Evolutionary conservation across 2,888 invertebrate species (phyloP).

Genomic region (Dioctria rufipes): DNA sequence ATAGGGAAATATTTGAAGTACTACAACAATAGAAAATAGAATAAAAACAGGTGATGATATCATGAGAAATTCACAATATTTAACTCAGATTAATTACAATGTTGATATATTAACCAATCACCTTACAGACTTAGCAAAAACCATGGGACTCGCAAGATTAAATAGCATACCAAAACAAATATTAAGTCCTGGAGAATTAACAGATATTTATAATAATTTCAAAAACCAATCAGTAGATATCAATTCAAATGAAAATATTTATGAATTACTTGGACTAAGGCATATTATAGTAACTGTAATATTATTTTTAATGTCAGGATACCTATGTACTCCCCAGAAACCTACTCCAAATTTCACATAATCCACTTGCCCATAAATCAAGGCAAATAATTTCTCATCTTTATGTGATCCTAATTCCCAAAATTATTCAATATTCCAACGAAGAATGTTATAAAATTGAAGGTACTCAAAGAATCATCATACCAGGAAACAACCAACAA

Average conservation of each 20-base stretch:
- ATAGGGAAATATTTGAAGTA: too few relatives aligned
- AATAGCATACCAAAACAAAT: too few relatives aligned
- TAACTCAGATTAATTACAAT: too few relatives aligned
- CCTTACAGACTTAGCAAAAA: too few relatives aligned
- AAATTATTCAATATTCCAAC: constrained; percentile 45
- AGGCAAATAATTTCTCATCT: constrained; percentile 52
- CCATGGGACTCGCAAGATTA: too few relatives aligned
- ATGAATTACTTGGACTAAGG: constrained; percentile 57
- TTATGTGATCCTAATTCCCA: constrained; percentile 34
- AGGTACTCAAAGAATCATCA: constrained; percentile 26
- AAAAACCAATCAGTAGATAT: constrained; percentile 49
- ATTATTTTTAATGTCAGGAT: constrained; percentile 58
- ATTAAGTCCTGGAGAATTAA: too few relatives aligned
- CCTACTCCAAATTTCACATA: constrained; percentile 52
- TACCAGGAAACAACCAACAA: constrained; percentile 34
- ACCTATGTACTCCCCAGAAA: constrained; percentile 52
- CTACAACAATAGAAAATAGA: too few relatives aligned
- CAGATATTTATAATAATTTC: constrained; percentile 51
- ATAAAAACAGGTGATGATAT: too few relatives aligned
- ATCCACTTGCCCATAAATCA: constrained; percentile 57
- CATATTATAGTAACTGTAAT: constrained; percentile 55
- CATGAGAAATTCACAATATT: too few relatives aligned
- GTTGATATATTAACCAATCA: too few relatives aligned
- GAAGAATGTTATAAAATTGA: constrained; percentile 50
- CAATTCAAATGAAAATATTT: constrained; percentile 56